Evolutionary conservation across 2,797 vertebrate genomes (phyloP).

Genomic region (Tragelaphus oryx): DNA sequence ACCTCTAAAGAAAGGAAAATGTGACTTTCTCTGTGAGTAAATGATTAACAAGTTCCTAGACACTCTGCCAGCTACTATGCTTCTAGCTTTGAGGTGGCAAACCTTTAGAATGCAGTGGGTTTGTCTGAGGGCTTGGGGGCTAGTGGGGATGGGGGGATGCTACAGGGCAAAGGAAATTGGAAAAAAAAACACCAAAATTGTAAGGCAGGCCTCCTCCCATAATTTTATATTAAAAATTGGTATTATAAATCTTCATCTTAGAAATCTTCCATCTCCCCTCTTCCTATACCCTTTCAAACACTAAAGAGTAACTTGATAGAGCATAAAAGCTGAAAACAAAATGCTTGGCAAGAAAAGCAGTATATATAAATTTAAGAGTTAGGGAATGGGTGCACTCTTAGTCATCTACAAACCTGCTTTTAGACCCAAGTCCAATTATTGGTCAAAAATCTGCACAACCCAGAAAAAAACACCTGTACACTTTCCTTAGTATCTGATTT

Average conservation of each 20-base stretch:
- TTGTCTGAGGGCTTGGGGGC: neutral
- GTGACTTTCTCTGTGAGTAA: constrained; percentile 46
- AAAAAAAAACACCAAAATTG: neutral
- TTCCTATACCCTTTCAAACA: neutral
- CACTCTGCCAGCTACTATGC: neutral
- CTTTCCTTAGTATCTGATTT: neutral
- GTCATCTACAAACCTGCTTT: neutral
- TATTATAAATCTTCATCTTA: neutral
- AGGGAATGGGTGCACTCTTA: neutral
- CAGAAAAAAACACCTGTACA: neutral
- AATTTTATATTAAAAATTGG: neutral
- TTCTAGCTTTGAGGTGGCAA: neutral
- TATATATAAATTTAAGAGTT: neutral
- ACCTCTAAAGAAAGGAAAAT: constrained; percentile 5
- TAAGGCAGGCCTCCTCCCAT: neutral
- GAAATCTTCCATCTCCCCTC: neutral
- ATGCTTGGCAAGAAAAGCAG: neutral
- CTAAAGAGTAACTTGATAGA: neutral
- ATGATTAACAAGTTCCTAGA: constrained; percentile 48
- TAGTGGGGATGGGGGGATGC: neutral
- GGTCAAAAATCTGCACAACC: neutral
- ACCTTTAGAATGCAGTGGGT: neutral
- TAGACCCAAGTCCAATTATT: neutral
- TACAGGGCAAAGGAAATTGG: neutral
- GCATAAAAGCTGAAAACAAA: neutral